Evolutionary conservation across 2,888 invertebrate species (phyloP).

Genomic region (Mycalesis mineus): DNA sequence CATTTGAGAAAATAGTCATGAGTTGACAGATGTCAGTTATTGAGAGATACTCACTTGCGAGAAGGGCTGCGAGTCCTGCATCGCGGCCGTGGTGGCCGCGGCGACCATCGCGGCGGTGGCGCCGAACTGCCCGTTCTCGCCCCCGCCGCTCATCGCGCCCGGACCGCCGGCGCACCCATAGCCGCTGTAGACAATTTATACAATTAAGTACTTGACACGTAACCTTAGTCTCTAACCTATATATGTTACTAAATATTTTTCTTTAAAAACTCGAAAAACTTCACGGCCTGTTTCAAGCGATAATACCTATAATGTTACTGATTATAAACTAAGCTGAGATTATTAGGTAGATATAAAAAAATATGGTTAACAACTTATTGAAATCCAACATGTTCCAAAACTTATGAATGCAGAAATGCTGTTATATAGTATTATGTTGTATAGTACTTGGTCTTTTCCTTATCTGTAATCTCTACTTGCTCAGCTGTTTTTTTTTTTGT

Average conservation of each 20-base stretch:
- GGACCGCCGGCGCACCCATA: constrained; percentile 79
- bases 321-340: too few species aligned
- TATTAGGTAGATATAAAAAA: too few species aligned
- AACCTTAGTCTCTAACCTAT: background rate
- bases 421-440: too few species aligned
- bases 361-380: too few species aligned
- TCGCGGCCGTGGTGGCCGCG: constrained; percentile 91
- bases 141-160: constrained; percentile 84
- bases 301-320: too few species aligned
- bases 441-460: too few species aligned
- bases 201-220: background rate
- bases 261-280: background rate
- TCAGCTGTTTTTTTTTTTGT: too few species aligned
- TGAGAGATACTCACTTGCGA: constrained; percentile 75
- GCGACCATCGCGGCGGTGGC: constrained; percentile 91
- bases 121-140: constrained; percentile 89
- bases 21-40: too few species aligned
- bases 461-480: too few species aligned
- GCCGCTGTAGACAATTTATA: constrained; percentile 58
- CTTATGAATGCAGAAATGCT: too few species aligned
- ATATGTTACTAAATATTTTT: background rate
- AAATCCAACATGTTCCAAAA: too few species aligned
- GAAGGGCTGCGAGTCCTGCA: constrained; percentile 89
- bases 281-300: background rate
- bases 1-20: too few species aligned